These are phyloP conservation scores for Lasius fuliginosus DNA, from an alignment of 2,888 invertebrate genomes.

Conservation along the genomic window DNA sequence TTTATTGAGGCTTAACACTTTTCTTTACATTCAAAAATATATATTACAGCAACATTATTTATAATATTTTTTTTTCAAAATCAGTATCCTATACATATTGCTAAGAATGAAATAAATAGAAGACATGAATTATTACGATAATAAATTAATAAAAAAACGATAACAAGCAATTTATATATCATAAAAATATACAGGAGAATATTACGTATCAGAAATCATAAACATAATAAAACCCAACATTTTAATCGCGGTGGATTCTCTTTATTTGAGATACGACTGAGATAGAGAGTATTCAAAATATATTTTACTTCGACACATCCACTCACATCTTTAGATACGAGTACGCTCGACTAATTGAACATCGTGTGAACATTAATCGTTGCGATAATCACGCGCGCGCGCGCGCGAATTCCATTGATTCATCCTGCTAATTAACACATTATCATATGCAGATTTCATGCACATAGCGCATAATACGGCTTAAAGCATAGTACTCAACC, in stretches of 20 bases:
- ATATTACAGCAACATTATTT: neutral
- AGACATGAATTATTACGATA: neutral
- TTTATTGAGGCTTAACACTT: neutral
- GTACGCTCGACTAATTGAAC: slow-evolving; percentile 23
- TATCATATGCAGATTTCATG: slow-evolving; percentile 73
- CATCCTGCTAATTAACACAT: slow-evolving; percentile 55
- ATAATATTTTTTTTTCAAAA: neutral
- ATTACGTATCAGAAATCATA: neutral
- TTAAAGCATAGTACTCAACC: slow-evolving; percentile 55
- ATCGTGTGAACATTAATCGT: slow-evolving; percentile 21
- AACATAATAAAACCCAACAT: neutral
- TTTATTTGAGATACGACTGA: neutral
- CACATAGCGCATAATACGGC: slow-evolving; percentile 69
- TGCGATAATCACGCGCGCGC: neutral
- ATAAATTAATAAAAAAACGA: neutral
- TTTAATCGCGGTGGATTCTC: neutral
- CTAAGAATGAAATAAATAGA: neutral
- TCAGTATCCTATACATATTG: neutral
- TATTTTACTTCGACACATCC: neutral
- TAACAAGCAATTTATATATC: neutral
- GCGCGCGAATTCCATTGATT: slow-evolving; percentile 32
- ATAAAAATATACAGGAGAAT: neutral
- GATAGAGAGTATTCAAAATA: neutral
- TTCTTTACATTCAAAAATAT: neutral
- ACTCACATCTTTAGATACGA: slow-evolving; percentile 1